Evolutionary conservation across 2,888 invertebrate species (phyloP).

Genomic region (Drosophila paranaensis): DNA sequence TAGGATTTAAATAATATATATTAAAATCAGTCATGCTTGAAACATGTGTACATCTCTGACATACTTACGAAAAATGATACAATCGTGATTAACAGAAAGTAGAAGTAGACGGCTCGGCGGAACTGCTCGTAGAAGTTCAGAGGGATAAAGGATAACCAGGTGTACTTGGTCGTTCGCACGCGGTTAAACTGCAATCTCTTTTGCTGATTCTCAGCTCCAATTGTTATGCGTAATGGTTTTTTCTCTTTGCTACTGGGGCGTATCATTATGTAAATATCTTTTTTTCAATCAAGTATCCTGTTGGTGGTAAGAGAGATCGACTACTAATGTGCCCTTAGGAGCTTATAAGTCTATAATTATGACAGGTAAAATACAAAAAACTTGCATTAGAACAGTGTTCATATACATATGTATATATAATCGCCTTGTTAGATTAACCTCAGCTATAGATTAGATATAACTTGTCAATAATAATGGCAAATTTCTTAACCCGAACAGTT

Average conservation of each 20-base stretch:
- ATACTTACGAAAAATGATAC: slow-evolving; percentile 88
- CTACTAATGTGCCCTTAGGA: background rate
- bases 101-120: slow-evolving; percentile 92
- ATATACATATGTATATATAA: too few species aligned
- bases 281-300: slow-evolving; percentile 1
- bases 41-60: slow-evolving; percentile 58
- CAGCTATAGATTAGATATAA: slow-evolving; percentile 43
- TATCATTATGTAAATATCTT: slow-evolving; percentile 9
- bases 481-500: background rate
- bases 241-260: background rate
- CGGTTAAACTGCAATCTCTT: slow-evolving; percentile 83
- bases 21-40: background rate
- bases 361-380: background rate
- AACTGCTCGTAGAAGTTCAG: slow-evolving; percentile 94
- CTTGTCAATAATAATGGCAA: slow-evolving; percentile 11
- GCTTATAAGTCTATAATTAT: background rate
- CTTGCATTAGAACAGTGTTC: background rate
- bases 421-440: slow-evolving; percentile 18
- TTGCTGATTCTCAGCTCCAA: slow-evolving; percentile 24
- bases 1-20: background rate
- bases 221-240: slow-evolving; percentile 48
- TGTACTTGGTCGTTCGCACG: slow-evolving; percentile 90
- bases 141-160: slow-evolving; percentile 91
- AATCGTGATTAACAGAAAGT: slow-evolving; percentile 91
- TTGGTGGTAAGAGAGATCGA: too few species aligned